Percentiles rank a stretch among this genome's conserved stretches.
Conservation (phyloP, 2,888 invertebrate genomes). For the Coremacera marginata region DNA sequence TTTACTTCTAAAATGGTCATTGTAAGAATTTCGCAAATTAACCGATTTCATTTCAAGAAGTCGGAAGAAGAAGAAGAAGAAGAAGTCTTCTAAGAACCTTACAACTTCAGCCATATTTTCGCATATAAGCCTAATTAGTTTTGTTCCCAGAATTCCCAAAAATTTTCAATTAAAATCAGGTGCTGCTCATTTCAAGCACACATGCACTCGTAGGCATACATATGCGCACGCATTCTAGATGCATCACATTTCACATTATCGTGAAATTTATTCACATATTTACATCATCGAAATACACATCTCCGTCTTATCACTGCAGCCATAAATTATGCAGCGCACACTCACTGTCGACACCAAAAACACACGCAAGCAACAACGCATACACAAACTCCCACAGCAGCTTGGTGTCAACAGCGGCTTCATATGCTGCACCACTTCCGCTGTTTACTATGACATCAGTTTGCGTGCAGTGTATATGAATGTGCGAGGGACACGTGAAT, state of each 20-base stretch:
- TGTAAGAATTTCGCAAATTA: too few relatives aligned
- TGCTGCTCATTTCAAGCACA: background rate
- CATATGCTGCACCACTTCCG: background rate
- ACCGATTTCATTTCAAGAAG: too few relatives aligned
- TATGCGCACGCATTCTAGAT: background rate
- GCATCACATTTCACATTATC: conserved; percentile 4
- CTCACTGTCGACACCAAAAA: background rate
- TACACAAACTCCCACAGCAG: background rate
- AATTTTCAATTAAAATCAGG: too few relatives aligned
- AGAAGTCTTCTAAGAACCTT: too few relatives aligned
- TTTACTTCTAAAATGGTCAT: too few relatives aligned
- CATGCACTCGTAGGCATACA: background rate
- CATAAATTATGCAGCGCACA: conserved; percentile 24
- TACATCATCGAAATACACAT: conserved; percentile 1
- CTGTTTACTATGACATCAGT: background rate
- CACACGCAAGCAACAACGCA: background rate
- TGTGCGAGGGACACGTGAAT: background rate
- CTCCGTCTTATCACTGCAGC: conserved; percentile 21
- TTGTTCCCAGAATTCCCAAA: too few relatives aligned
- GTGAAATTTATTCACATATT: conserved; percentile 4
- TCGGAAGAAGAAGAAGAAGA: too few relatives aligned
- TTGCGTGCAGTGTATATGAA: background rate
- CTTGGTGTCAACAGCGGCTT: background rate
- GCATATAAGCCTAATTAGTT: too few relatives aligned
- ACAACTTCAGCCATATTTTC: too few relatives aligned